Base-by-base conservation (phyloP, 2,888 invertebrate genomes). In the Hipparchia sbordonii region DNA sequence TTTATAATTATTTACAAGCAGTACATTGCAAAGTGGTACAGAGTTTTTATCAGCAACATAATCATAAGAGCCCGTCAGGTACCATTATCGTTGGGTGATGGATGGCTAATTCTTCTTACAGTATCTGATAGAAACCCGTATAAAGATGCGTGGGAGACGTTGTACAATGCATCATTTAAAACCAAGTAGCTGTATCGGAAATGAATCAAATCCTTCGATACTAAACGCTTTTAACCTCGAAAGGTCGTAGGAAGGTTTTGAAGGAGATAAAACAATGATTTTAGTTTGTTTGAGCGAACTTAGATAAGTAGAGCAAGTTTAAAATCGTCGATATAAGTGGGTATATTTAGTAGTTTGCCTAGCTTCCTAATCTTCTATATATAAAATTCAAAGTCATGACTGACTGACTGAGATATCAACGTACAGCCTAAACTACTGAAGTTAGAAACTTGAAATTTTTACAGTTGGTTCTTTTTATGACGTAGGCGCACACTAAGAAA, bases 71-170 rank as follows among this genome's bases (percentile, higher is more conserved):
- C 82, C 84, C 86, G 90, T 92, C 92, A 90, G 90, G 90, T 90
- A 87, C 89, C 85, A 91, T 91, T 92, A 91, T 90, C 90, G 85
- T 87, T 85, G 84, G 81, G 89, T 92, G 93, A 92, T 92, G 88
- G 92, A 92, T 93, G 85, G 89, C 86, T 90, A 90, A 91, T 91
- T 84, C 83, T 81, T 80, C 74, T 79, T 57, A 77, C 78, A 80
- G 81, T 87, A 91, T 92, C 92, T 86, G 92, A 91, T 92, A 86
- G 86, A 83, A 82, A 81, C 78, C 82, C 78, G 84, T 84, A 84
- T 87, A 89, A 89, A 90, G 89, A 89, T 89, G 92, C 92, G 92
- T 93, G 92, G 92, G 93, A 93, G 87, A 88, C 76, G 72, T 78
- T 77, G 77, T 81, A 92, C 91, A 92, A 92, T 93, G 86, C 89